Evolutionary conservation across 1,140 invertebrate genomes (phyloP).

Genomic region (Capitella teleta): DNA sequence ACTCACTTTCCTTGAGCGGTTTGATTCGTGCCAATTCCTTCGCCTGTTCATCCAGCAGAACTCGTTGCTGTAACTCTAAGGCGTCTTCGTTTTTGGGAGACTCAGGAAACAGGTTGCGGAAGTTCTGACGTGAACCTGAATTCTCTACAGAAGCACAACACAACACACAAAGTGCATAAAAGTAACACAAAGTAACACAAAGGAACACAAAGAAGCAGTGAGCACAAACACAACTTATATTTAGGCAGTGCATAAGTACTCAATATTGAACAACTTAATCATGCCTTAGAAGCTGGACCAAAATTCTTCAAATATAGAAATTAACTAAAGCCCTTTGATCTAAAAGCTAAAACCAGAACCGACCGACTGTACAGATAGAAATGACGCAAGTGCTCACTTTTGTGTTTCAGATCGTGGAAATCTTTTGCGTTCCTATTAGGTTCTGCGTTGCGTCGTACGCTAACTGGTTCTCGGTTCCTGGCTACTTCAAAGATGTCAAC

Average conservation of each 20-base stretch:
- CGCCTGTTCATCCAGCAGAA: slow-evolving; percentile 30
- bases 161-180: no score
- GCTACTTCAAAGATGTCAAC: slow-evolving; percentile 8
- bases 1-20: slow-evolving; percentile 5
- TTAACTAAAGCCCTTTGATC: no score
- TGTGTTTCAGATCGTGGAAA: slow-evolving; percentile 2
- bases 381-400: not conserved
- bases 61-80: slow-evolving; percentile 29
- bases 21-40: slow-evolving; percentile 15
- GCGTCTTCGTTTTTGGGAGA: slow-evolving; percentile 20
- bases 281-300: not conserved
- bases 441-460: not conserved
- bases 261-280: not conserved
- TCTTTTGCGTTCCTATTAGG: not conserved
- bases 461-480: not conserved
- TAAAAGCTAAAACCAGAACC: no score
- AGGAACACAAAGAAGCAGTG: not conserved
- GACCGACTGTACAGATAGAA: no score
- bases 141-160: slow-evolving; percentile 15
- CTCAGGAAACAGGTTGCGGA: slow-evolving; percentile 28
- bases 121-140: slow-evolving; percentile 25
- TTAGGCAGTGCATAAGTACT: no score
- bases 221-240: not conserved
- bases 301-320: not conserved
- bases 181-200: no score